phyloP scores from a whole-genome alignment of 2,797 vertebrate species.

The Channallabes apus region DNA sequence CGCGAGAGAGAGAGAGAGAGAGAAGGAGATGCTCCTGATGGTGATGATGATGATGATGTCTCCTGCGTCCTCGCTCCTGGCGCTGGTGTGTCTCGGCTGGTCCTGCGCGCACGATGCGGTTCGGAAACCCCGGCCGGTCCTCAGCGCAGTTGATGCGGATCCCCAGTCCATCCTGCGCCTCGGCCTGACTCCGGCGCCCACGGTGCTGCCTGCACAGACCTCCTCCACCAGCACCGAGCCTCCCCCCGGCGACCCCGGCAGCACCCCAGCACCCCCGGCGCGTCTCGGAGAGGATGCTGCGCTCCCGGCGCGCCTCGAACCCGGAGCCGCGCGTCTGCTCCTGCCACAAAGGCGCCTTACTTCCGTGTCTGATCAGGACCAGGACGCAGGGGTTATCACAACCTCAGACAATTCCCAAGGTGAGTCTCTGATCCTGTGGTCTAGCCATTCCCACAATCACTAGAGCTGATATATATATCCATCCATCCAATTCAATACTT shows the following conservation, averaged over 20 bases:
- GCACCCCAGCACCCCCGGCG: conserved; percentile 38
- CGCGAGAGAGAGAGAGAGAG: conserved; percentile 58
- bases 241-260: conserved; percentile 55
- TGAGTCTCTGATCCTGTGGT: conserved; percentile 57
- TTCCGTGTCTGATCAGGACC: conserved; percentile 59
- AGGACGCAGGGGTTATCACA: conserved; percentile 57
- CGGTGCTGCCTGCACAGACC: conserved; percentile 7
- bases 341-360: conserved; percentile 69
- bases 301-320: conserved; percentile 1
- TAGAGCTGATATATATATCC: too few relatives aligned
- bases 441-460: neutral
- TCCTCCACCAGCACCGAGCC: conserved; percentile 52
- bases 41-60: conserved; percentile 76
- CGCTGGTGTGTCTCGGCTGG: conserved; percentile 68
- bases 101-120: conserved; percentile 72
- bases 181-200: conserved; percentile 59
- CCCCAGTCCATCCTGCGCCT: conserved; percentile 52
- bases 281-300: conserved; percentile 29
- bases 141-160: conserved; percentile 56
- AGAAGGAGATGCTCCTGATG: conserved; percentile 71
- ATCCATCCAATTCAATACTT: too few relatives aligned
- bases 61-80: conserved; percentile 65
- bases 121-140: conserved; percentile 64
- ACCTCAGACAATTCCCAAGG: conserved; percentile 69
- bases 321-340: conserved; percentile 51